Conservation (phyloP, 1,140 invertebrate species). For the Mercenaria mercenaria region DNA sequence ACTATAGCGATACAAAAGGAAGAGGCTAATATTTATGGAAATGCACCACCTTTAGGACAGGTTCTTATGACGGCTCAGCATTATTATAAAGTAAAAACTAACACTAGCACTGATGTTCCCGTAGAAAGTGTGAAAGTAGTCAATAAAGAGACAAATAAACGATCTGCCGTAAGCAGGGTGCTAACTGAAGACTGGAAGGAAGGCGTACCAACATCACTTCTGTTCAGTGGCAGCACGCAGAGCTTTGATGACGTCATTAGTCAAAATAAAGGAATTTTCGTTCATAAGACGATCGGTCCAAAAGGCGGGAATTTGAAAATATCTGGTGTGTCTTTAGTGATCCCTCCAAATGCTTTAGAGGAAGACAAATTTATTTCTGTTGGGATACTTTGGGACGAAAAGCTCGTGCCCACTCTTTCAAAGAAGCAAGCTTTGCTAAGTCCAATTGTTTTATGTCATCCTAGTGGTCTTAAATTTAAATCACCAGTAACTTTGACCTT, state of each 20-base stretch:
- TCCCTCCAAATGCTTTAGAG: conserved; percentile 38
- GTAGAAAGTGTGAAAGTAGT: conserved; percentile 29
- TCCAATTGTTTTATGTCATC: conserved; percentile 54
- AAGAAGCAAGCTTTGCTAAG: conserved; percentile 43
- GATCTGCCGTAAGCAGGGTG: conserved; percentile 4
- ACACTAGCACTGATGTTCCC: neutral
- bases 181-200: conserved; percentile 41
- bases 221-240: neutral
- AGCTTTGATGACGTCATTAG: conserved; percentile 9
- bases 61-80: conserved; percentile 39
- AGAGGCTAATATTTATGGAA: conserved; percentile 27
- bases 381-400: conserved; percentile 56
- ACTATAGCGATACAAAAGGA: conserved; percentile 37
- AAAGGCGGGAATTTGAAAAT: conserved; percentile 12
- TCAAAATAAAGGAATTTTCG: conserved; percentile 49
- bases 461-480: conserved; percentile 38
- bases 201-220: conserved; percentile 23
- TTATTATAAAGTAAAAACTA: conserved; percentile 41
- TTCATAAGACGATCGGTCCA: conserved; percentile 36
- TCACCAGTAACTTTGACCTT: conserved; percentile 44
- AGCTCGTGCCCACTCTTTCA: conserved; percentile 13
- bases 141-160: neutral
- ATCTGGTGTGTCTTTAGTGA: conserved; percentile 37
- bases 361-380: conserved; percentile 43
- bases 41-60: neutral